phyloP scores from a whole-genome alignment of 2,888 invertebrate species.

The Tiliacea citrago region DNA sequence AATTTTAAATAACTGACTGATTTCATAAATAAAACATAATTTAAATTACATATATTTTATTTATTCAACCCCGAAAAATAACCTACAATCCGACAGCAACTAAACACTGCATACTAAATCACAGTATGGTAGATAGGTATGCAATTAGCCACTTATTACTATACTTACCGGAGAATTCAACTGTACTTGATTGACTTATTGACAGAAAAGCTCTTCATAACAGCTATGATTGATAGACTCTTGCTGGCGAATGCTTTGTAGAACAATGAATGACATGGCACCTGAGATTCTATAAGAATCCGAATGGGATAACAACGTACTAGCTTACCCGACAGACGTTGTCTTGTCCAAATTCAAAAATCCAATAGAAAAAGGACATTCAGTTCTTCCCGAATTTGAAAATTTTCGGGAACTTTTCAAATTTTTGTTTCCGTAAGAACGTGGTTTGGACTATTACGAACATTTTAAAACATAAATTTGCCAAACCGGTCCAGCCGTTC shows the following conservation, averaged over 20 bases:
- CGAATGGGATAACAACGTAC: neutral
- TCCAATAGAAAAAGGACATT: too few relatives aligned
- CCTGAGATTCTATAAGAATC: neutral
- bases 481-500: too few relatives aligned
- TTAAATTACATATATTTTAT: constrained; percentile 61
- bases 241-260: neutral
- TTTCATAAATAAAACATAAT: constrained; percentile 78
- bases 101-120: neutral
- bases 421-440: too few relatives aligned
- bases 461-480: too few relatives aligned
- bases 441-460: too few relatives aligned
- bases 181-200: neutral
- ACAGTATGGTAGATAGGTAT: too few relatives aligned
- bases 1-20: constrained; percentile 88
- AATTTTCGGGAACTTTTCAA: too few relatives aligned
- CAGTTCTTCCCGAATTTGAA: too few relatives aligned
- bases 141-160: neutral
- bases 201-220: neutral
- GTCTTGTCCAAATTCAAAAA: too few relatives aligned
- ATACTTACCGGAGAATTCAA: neutral
- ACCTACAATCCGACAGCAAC: too few relatives aligned
- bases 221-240: neutral
- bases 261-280: neutral
- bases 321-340: too few relatives aligned
- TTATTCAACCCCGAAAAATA: neutral